Evolutionary conservation across 2,797 vertebrate species (phyloP).

Genomic region (Microctenopoma steveboyesi): DNA sequence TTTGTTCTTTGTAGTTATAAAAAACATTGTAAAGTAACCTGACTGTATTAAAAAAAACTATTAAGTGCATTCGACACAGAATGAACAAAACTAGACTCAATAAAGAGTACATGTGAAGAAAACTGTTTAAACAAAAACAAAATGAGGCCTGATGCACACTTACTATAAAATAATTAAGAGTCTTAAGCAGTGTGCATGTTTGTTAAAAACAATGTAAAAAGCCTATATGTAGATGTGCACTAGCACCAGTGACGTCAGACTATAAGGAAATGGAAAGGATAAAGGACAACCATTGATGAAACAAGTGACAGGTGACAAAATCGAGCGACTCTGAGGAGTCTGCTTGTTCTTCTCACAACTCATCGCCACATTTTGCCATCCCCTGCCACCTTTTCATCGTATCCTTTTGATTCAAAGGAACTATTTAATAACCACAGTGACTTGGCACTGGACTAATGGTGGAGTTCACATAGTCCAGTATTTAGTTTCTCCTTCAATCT

Average conservation of each 20-base stretch:
- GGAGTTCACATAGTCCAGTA: slow-evolving; percentile 3
- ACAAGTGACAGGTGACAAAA: slow-evolving; percentile 15
- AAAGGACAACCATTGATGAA: slow-evolving; percentile 55
- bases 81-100: too few species aligned
- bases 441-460: slow-evolving; percentile 33
- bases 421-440: slow-evolving; percentile 45
- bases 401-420: slow-evolving; percentile 66
- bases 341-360: slow-evolving; percentile 54
- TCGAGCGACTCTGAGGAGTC: slow-evolving; percentile 35
- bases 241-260: not conserved
- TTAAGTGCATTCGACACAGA: too few species aligned
- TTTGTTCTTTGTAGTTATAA: not conserved
- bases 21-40: not conserved
- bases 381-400: slow-evolving; percentile 54
- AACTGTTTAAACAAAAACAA: not conserved
- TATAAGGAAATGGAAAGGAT: not conserved
- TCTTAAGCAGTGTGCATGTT: not conserved
- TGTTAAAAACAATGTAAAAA: not conserved
- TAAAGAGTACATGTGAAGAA: too few species aligned
- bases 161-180: not conserved
- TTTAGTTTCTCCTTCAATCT: slow-evolving; percentile 38
- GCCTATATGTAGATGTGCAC: not conserved
- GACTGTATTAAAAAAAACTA: too few species aligned
- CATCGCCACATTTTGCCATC: slow-evolving; percentile 68
- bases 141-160: not conserved